Evolutionary conservation across 2,888 invertebrate genomes (phyloP), one percentile per base, ranked within the genome.

Genomic region (Coenonympha arcania): DNA sequence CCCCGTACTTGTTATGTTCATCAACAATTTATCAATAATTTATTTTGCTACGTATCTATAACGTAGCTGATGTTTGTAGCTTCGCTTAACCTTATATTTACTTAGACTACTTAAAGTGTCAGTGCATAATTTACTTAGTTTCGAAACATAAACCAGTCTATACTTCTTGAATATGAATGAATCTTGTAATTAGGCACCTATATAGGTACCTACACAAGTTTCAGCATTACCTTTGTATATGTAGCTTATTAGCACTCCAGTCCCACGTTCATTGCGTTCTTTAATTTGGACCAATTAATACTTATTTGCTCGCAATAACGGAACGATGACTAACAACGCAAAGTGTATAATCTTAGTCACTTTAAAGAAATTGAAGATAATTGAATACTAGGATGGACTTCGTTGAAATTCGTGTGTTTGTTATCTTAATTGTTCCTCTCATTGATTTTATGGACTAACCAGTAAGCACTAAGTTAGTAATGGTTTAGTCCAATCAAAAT

Each of bases 261-360:
- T 55, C 64, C 59, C 63, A 65, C 62, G 64, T 67, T 62, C 58
- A 64, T 65, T 63, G 60, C 57, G 58, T 69, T 67, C 65, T 64
- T 68, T 68, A 71, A 75, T 78, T 72, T 59, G 66, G 66, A 71
- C 64, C 70, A 76, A 75, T 76, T 73, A 64, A 50, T 48, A 50
- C 43, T 43, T 51, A 50, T 56, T 44, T 33, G 42, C 31, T 56
- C 40, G 46, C 52, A 52, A 57, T 57, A 44, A 47, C 45, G 37
- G 31, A 49, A 48, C 39, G 51, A 51, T 52, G 42, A 56, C 26
- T 52, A 28, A 46, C 36, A 37, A 36, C 39, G 16, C 13, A 20
- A 30, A 20, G 19, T 37, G 31, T 22, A 19, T 9, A 24, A 5
- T 19, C 28, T 11, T 18, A 34, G 13, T 6, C 26, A 28, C 11